Percentiles rank a stretch among this genome's conserved stretches.
Evolutionary conservation across 2,113 vertebrate species (phyloP).

Genomic region (Rissa tridactyla): DNA sequence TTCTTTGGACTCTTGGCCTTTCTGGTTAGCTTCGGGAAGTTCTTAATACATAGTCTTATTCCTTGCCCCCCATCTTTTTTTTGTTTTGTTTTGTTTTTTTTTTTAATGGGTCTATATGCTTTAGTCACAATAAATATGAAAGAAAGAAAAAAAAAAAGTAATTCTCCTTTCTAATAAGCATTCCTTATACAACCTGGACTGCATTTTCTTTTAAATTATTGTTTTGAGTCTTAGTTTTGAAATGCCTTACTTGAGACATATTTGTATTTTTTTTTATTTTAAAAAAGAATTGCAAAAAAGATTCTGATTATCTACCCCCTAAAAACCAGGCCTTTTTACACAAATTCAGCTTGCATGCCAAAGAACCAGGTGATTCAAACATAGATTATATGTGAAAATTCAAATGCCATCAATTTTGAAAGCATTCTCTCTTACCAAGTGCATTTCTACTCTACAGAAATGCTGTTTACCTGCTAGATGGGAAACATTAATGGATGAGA

Average conservation of each 20-base stretch:
- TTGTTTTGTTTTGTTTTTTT: background rate
- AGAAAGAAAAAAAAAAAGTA: background rate
- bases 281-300: background rate
- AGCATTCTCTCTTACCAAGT: background rate
- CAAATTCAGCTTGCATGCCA: background rate
- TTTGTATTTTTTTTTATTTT: background rate
- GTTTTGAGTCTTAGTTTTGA: background rate
- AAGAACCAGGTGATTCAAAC: background rate
- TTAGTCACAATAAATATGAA: background rate
- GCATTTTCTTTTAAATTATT: background rate
- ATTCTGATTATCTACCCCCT: background rate
- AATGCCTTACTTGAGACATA: background rate
- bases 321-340: background rate
- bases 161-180: background rate
- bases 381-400: background rate
- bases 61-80: fast-evolving
- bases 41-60: background rate
- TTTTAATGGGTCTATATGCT: background rate
- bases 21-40: background rate
- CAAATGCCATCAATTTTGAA: background rate
- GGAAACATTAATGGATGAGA: background rate
- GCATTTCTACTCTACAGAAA: background rate
- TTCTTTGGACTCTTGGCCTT: background rate
- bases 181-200: background rate
- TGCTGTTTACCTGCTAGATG: background rate